Conservation (phyloP, 2,113 vertebrate species). For the Romanogobio albipinnatus region DNA sequence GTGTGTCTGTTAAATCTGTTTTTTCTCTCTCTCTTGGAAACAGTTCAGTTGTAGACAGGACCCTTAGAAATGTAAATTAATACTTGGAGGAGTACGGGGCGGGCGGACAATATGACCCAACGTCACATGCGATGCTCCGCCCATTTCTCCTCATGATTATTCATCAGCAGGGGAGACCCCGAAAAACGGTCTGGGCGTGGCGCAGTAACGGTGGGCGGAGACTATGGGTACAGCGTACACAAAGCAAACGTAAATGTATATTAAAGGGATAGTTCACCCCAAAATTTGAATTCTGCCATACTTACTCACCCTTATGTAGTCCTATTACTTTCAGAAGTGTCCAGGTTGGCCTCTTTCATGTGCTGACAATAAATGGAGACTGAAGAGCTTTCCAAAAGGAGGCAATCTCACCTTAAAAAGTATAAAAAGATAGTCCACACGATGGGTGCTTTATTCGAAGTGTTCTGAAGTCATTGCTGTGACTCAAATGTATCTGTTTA, state of each 20-base stretch:
- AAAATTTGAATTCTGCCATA: background rate
- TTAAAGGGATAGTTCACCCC: background rate
- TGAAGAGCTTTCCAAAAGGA: too few relatives aligned
- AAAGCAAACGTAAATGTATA: background rate
- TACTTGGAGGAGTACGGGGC: slow-evolving; percentile 64
- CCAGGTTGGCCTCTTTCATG: background rate
- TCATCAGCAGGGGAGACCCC: slow-evolving; percentile 51
- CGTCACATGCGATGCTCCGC: slow-evolving; percentile 53
- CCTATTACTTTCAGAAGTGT: background rate
- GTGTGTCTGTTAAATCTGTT: slow-evolving; percentile 65
- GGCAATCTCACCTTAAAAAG: background rate
- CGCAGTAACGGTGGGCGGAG: slow-evolving; percentile 7
- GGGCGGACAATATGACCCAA: slow-evolving; percentile 50
- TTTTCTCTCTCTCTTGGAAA: slow-evolving; percentile 59
- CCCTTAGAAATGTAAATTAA: slow-evolving; percentile 76
- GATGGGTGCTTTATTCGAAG: background rate
- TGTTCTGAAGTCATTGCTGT: background rate
- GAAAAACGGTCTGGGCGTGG: slow-evolving; percentile 51
- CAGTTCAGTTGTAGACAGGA: slow-evolving; percentile 64
- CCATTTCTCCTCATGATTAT: slow-evolving; percentile 51
- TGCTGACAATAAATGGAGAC: background rate
- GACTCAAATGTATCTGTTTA: background rate
- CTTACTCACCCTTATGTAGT: background rate
- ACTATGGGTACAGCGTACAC: background rate
- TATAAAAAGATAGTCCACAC: background rate